These are phyloP conservation scores for Dicyrtoma fusca DNA, from an alignment of 2,888 invertebrate genomes.

Conservation along the genomic window DNA sequence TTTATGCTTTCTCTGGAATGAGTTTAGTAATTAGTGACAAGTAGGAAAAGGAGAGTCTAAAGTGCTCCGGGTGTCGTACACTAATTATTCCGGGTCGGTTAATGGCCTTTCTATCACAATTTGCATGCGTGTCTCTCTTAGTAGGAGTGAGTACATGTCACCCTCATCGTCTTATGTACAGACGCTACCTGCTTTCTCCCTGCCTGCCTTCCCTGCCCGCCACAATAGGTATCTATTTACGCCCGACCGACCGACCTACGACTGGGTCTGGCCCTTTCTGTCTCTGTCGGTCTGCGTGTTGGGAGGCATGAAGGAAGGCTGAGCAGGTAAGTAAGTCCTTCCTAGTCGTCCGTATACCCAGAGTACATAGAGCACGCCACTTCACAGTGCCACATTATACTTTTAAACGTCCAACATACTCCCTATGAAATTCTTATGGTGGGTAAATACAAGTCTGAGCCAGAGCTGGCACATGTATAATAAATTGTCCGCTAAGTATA, in stretches of 20 bases:
- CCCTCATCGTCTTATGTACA: slow-evolving; percentile 9
- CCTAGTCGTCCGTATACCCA: too few species aligned
- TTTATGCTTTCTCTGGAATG: slow-evolving; percentile 45
- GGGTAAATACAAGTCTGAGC: too few species aligned
- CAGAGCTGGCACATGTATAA: too few species aligned
- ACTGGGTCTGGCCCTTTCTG: too few species aligned
- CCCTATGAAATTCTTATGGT: not conserved
- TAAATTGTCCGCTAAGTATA: too few species aligned
- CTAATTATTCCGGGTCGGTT: slow-evolving; percentile 46
- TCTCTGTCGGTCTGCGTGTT: too few species aligned
- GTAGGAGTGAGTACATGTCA: slow-evolving; percentile 9
- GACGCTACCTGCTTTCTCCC: not conserved
- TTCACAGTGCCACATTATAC: too few species aligned
- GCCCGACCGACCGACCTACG: too few species aligned
- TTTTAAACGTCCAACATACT: not conserved
- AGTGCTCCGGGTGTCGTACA: slow-evolving; percentile 46
- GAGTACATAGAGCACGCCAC: too few species aligned
- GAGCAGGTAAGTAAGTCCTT: too few species aligned
- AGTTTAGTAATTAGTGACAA: slow-evolving; percentile 44
- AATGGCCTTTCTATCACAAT: slow-evolving; percentile 47
- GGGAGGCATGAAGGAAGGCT: too few species aligned
- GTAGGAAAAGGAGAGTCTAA: slow-evolving; percentile 40
- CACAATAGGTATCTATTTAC: too few species aligned
- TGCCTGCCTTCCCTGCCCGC: not conserved
- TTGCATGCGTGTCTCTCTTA: slow-evolving; percentile 37